Evolutionary conservation across 92 coral and sea anemone species (phyloP).

Genomic region (Epizoanthus stellaris): DNA sequence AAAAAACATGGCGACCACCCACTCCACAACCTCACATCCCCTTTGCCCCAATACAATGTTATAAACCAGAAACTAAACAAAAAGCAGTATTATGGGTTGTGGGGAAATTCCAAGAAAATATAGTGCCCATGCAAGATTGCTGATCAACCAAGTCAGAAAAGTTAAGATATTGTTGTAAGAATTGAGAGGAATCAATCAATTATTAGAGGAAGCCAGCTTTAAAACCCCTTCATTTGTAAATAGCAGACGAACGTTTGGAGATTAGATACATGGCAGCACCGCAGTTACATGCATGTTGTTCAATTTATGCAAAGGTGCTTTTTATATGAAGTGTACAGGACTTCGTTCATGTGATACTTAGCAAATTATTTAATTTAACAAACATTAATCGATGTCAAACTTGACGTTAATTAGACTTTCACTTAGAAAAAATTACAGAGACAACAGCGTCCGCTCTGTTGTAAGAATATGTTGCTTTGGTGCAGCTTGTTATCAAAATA

Average conservation of each 20-base stretch:
- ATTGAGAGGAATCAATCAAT: background rate
- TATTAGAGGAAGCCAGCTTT: background rate
- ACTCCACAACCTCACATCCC: no score
- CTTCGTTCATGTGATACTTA: conserved; percentile 2
- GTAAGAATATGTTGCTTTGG: background rate
- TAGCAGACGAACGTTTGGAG: background rate
- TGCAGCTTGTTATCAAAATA: conserved; percentile 11
- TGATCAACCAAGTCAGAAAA: background rate
- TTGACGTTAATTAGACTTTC: background rate
- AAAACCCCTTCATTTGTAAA: conserved; percentile 13
- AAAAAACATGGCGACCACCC: no score
- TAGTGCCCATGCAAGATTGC: background rate
- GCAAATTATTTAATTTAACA: background rate
- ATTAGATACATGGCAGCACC: background rate
- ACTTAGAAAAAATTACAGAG: background rate
- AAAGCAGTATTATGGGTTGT: background rate
- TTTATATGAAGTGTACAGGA: conserved; percentile 24
- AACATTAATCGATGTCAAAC: background rate
- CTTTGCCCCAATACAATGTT: no score
- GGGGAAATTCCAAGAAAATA: background rate
- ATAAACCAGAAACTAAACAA: no score
- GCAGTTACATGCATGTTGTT: background rate
- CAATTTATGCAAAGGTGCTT: conserved; percentile 22
- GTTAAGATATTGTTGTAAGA: background rate
- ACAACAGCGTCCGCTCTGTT: background rate